Percentiles rank a stretch among this genome's conserved stretches.
These are phyloP conservation scores for Enteromius argenteus DNA, from an alignment of 2,797 vertebrate genomes.

Conservation along the genomic window DNA sequence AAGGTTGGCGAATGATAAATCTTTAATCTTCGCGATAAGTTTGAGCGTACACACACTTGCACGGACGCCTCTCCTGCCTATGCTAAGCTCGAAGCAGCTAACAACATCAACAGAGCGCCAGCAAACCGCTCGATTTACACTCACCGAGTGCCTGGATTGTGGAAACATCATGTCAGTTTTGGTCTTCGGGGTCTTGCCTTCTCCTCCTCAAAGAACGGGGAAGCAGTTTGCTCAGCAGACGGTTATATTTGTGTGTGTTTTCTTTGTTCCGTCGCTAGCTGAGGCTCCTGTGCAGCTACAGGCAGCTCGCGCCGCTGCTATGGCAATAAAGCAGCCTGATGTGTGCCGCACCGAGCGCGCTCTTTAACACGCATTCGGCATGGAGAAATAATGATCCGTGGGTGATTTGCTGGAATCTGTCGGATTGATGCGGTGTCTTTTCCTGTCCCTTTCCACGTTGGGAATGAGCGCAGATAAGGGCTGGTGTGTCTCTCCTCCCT, in stretches of 20 bases:
- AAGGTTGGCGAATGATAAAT: background rate
- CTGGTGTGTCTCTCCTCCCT: conserved; percentile 10
- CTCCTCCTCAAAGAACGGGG: conserved; percentile 16
- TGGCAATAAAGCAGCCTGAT: conserved; percentile 47
- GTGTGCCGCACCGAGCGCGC: conserved; percentile 36
- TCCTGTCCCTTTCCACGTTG: conserved; percentile 12
- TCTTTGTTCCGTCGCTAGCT: conserved; percentile 48
- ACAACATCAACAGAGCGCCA: conserved; percentile 44
- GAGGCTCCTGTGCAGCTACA: conserved; percentile 38
- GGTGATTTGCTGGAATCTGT: conserved; percentile 21
- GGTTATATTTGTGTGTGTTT: conserved; percentile 21
- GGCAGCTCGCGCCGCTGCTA: conserved; percentile 51
- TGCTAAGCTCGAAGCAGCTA: conserved; percentile 48
- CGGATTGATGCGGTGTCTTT: background rate
- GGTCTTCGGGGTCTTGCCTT: conserved; percentile 36
- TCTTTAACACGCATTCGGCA: conserved; percentile 49
- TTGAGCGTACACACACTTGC: conserved; percentile 26
- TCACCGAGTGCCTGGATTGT: conserved; percentile 97
- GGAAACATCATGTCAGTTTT: conserved; percentile 96
- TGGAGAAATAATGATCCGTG: background rate
- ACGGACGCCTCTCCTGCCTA: conserved; percentile 21
- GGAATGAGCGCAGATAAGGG: conserved; percentile 8
- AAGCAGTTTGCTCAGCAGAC: conserved; percentile 20
- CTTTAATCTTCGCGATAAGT: conserved; percentile 20
- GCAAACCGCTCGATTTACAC: conserved; percentile 59